Evolutionary conservation across 2,113 vertebrate genomes (phyloP).

Genomic region (Tychaedon coryphoeus): DNA sequence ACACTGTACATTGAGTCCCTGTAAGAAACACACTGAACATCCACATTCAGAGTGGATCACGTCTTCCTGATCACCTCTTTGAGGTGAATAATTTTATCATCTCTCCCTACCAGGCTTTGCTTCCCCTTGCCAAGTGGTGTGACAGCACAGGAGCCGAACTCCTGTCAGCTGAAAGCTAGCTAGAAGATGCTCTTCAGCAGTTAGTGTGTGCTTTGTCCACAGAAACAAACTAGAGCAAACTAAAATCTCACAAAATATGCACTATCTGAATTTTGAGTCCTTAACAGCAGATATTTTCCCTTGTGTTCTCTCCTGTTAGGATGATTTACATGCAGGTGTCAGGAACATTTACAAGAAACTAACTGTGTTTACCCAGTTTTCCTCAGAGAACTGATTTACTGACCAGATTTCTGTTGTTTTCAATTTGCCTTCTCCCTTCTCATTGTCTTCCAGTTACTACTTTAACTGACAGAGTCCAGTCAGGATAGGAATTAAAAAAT

Average conservation of each 20-base stretch:
- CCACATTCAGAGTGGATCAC: background rate
- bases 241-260: background rate
- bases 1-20: accelerated
- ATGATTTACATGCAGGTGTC: background rate
- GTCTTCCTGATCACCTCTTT: background rate
- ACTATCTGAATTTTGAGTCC: background rate
- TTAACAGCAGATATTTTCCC: background rate
- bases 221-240: background rate
- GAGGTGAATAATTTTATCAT: background rate
- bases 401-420: background rate
- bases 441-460: background rate
- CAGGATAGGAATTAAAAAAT: background rate
- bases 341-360: background rate
- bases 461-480: background rate
- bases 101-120: background rate
- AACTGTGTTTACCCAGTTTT: background rate
- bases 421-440: background rate
- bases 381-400: background rate
- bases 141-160: background rate
- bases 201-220: background rate
- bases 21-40: background rate
- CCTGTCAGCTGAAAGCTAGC: background rate
- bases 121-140: background rate
- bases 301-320: background rate
- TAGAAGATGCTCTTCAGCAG: background rate